A percentile compares a stretch with the other conserved stretches of the same genome.
Evolutionary conservation across 1,140 invertebrate genomes (phyloP).

Genomic region (Drosophila ohnishii): DNA sequence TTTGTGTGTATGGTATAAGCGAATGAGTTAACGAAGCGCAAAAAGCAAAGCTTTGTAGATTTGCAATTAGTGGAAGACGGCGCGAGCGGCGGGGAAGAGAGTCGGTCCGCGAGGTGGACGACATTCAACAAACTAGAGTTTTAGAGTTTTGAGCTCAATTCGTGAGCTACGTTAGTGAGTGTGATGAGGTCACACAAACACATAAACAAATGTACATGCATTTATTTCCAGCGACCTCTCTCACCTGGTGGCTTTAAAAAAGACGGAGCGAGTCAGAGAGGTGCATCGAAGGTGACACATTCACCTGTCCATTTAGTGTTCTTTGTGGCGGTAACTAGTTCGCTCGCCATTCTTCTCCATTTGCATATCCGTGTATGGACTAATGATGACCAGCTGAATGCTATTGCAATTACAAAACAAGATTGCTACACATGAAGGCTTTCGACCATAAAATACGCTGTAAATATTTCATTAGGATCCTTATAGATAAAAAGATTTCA

Average conservation of each 20-base stretch:
- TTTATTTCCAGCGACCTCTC: conserved; percentile 14
- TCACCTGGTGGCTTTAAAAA: conserved; percentile 2
- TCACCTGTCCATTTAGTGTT: conserved; percentile 22
- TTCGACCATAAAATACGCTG: neutral
- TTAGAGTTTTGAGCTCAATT: conserved; percentile 28
- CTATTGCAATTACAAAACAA: conserved; percentile 5
- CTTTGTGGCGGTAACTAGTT: conserved; percentile 19
- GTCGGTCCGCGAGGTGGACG: conserved; percentile 57
- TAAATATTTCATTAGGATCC: neutral
- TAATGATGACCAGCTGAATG: conserved; percentile 16
- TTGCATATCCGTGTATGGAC: conserved; percentile 22
- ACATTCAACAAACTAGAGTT: conserved; percentile 61
- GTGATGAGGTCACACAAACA: conserved; percentile 63
- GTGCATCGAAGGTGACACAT: conserved; percentile 20
- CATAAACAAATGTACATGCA: conserved; percentile 16
- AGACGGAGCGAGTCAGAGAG: conserved; percentile 1
- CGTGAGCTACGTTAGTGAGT: conserved; percentile 4
- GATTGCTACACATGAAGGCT: neutral
- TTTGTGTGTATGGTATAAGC: conserved; percentile 35
- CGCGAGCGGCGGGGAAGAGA: conserved; percentile 7
- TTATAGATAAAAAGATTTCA: neutral
- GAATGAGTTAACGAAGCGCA: conserved; percentile 57
- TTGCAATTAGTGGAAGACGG: conserved; percentile 63
- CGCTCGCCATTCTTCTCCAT: conserved; percentile 9
- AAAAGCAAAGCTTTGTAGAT: conserved; percentile 59